Percentiles rank a stretch among this genome's conserved stretches.
Evolutionary conservation across 2,888 invertebrate genomes (phyloP).

Genomic region (Lumbricus terrestris): DNA sequence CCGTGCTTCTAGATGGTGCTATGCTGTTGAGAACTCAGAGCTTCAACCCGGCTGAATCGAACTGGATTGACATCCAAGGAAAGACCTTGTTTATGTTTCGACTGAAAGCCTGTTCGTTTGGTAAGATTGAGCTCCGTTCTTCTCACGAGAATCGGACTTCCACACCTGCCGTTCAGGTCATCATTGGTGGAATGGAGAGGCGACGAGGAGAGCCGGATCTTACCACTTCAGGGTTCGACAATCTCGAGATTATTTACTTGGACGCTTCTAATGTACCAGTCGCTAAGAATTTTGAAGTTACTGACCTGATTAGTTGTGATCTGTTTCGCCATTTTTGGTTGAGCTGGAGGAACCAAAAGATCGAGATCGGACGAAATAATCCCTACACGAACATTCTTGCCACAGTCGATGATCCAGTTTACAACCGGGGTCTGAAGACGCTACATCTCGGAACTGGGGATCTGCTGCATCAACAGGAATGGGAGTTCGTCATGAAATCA

Average conservation of each 20-base stretch:
- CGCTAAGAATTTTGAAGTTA: background rate
- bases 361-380: background rate
- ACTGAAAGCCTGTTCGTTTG: background rate
- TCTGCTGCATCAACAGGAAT: constrained; percentile 10
- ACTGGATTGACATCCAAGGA: background rate
- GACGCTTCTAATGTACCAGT: background rate
- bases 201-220: background rate
- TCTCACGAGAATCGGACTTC: background rate
- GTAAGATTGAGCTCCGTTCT: background rate
- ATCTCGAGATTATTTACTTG: background rate
- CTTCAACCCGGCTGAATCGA: background rate
- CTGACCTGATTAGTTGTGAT: constrained; percentile 12
- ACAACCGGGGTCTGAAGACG: background rate
- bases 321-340: constrained; percentile 21
- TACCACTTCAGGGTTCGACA: background rate
- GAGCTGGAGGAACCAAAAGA: background rate
- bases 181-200: background rate
- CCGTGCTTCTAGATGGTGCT: background rate
- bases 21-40: constrained; percentile 4
- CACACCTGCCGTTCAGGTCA: background rate
- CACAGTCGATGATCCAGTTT: background rate
- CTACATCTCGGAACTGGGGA: constrained; percentile 9
- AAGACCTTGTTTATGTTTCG: background rate
- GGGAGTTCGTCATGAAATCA: constrained; percentile 15
- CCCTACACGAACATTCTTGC: background rate